Conservation (phyloP, 1,140 invertebrate species). For the Holcopasites calliopsidis region DNA sequence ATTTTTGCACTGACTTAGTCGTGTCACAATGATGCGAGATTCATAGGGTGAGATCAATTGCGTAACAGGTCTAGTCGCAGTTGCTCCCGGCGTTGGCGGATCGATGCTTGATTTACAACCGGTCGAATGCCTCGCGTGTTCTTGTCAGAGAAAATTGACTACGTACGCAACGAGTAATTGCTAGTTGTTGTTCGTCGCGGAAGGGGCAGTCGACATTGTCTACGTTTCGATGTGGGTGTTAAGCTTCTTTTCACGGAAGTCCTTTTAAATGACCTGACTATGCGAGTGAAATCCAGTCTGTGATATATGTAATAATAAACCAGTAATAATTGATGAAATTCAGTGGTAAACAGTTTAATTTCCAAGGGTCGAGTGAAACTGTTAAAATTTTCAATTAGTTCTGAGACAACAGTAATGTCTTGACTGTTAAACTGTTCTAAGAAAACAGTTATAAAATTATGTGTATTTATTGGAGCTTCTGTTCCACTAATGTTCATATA, state of each 20-base stretch:
- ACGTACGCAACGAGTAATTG: conserved; percentile 25
- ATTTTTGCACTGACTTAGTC: not conserved
- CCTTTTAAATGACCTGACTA: not conserved
- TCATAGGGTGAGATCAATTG: conserved; percentile 9
- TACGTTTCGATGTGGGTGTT: conserved; percentile 23
- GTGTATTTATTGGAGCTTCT: too few species aligned
- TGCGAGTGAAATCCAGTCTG: not conserved
- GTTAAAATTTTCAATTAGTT: too few species aligned
- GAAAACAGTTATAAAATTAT: too few species aligned
- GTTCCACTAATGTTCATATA: too few species aligned
- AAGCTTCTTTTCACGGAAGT: not conserved
- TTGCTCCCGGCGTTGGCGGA: conserved; percentile 27
- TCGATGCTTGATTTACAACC: conserved; percentile 40
- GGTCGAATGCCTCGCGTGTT: conserved; percentile 28
- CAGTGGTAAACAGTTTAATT: too few species aligned
- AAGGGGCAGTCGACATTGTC: not conserved
- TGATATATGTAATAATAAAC: too few species aligned
- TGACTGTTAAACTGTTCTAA: too few species aligned
- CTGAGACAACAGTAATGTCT: too few species aligned
- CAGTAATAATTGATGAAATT: too few species aligned
- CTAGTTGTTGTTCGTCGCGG: not conserved
- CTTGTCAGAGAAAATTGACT: conserved; percentile 14
- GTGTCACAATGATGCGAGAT: conserved; percentile 7
- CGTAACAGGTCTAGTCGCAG: not conserved
- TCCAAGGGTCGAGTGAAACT: too few species aligned